These are phyloP conservation scores for Probaryconus sp. DNA, from an alignment of 1,140 invertebrate genomes.

Conservation along the genomic window DNA sequence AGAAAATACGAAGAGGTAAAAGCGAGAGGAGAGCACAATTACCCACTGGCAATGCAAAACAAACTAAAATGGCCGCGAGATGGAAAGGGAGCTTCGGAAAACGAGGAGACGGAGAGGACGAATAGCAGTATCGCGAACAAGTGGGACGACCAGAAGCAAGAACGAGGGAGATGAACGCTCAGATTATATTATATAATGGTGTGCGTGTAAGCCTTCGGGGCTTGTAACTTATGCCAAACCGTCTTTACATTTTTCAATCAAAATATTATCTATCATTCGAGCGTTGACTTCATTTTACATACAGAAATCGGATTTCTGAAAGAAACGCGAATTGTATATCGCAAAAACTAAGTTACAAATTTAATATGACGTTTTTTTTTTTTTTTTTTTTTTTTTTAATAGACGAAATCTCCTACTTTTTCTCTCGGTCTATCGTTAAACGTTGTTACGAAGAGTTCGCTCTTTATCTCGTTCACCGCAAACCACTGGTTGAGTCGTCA, in stretches of 20 bases:
- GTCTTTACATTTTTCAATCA: too few relatives aligned
- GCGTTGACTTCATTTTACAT: too few relatives aligned
- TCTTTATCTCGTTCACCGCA: constrained; percentile 10
- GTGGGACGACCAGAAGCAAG: constrained; percentile 41
- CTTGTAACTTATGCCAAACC: too few relatives aligned
- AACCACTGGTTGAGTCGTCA: constrained; percentile 14
- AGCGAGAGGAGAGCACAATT: constrained; percentile 73
- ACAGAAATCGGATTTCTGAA: too few relatives aligned
- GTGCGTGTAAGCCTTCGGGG: constrained; percentile 73
- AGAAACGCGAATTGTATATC: too few relatives aligned
- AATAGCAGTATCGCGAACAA: constrained; percentile 40
- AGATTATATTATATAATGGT: constrained; percentile 77
- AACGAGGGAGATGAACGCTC: constrained; percentile 67
- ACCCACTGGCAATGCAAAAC: constrained; percentile 73
- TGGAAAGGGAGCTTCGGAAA: constrained; percentile 37
- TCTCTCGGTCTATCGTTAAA: too few relatives aligned
- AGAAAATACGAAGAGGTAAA: constrained; percentile 68
- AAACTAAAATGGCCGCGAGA: constrained; percentile 66
- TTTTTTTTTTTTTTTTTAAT: too few relatives aligned
- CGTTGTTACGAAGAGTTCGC: too few relatives aligned
- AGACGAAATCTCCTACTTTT: too few relatives aligned
- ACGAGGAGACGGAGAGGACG: constrained; percentile 35
- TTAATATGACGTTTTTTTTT: too few relatives aligned
- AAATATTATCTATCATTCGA: too few relatives aligned
- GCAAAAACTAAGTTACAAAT: too few relatives aligned